Conservation (phyloP, 1,140 invertebrate species). For the Drosophila nannoptera region DNA sequence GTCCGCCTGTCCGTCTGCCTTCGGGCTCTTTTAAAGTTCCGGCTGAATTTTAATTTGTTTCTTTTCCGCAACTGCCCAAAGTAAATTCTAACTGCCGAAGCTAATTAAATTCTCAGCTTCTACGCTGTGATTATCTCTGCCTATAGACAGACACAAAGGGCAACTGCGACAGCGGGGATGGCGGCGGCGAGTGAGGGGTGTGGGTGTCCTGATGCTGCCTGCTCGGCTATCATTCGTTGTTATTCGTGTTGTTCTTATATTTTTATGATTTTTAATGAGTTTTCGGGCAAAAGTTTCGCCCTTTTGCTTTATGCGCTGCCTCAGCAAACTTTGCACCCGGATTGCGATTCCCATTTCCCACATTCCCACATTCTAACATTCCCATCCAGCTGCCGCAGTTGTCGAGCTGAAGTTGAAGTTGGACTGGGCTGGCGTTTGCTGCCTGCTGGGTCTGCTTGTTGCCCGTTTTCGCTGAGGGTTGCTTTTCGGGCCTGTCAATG, state of each 20-base stretch:
- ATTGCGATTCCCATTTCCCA: conserved; percentile 17
- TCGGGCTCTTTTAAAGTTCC: conserved; percentile 11
- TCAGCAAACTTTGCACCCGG: conserved; percentile 30
- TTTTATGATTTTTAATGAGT: conserved; percentile 68
- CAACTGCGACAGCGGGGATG: too few species aligned
- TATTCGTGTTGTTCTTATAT: neutral
- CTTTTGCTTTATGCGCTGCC: conserved; percentile 26
- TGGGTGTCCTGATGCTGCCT: neutral
- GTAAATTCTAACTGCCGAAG: conserved; percentile 50
- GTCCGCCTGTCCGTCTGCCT: neutral
- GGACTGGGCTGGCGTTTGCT: conserved; percentile 3
- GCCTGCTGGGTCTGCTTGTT: neutral
- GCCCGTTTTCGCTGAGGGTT: conserved; percentile 4
- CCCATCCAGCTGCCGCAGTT: neutral
- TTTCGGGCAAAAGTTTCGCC: conserved; percentile 43
- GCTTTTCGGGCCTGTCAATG: conserved; percentile 11
- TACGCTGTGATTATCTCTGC: conserved; percentile 24
- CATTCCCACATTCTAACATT: too few species aligned
- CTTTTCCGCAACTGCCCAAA: conserved; percentile 39
- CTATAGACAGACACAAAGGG: conserved; percentile 7
- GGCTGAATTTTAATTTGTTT: conserved; percentile 49
- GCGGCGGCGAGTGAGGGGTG: too few species aligned
- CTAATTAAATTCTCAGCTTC: conserved; percentile 52
- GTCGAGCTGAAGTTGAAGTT: conserved; percentile 10
- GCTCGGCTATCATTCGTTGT: conserved; percentile 17